Evolutionary conservation across 2,797 vertebrate species (phyloP), one percentile per base, ranked within the genome.

Genomic region (Orientallactaga sibirica): DNA sequence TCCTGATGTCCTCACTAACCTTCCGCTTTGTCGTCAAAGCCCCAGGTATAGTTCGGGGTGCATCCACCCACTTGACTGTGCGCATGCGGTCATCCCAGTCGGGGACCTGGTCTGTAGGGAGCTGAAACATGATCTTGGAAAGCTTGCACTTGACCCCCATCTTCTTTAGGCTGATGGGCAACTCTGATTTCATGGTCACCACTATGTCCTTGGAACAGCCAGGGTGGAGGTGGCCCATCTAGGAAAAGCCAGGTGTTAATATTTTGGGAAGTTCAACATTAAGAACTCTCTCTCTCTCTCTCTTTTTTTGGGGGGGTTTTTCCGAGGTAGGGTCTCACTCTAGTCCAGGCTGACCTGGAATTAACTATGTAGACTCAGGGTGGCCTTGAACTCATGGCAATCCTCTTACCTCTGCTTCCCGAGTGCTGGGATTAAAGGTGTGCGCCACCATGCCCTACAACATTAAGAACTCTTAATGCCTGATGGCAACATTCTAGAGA

Each of bases 221-320:
- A 43, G 99, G 98, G 74, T 99, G 99, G 86, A 99, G 98, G 92
- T 99, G 99, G 71, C 99, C 99, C 8, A 98, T 95, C 99, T 99
- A 90, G 12, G 62, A 86, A 95, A 52, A 88, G 15, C 74, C 66
- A 79, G n/a, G 25, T 48, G 14, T 97, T 93, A 96, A 61, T 64
- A 82, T 37, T 76, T 92, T 77, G 29, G 71, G 75, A 64, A 91
- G 78, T 76, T 74, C 16, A 55, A 43, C 61, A 77, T 62, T 88
- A 67, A 71, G 70, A 62, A 89, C 22, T 81, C 75, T 76, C 33
- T 37, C 33, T 37, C 33, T 37, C 33, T 37, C 33, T 37, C 33
- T 37, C 33, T 37, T 37, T 37, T 37, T 37, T 37, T 37, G 33
- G 33, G 33, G n/a, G n/a, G n/a, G n/a, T n/a, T 37, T 37, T 37